phyloP scores from a whole-genome alignment of 2,888 invertebrate species.

The Ophion costatus region DNA sequence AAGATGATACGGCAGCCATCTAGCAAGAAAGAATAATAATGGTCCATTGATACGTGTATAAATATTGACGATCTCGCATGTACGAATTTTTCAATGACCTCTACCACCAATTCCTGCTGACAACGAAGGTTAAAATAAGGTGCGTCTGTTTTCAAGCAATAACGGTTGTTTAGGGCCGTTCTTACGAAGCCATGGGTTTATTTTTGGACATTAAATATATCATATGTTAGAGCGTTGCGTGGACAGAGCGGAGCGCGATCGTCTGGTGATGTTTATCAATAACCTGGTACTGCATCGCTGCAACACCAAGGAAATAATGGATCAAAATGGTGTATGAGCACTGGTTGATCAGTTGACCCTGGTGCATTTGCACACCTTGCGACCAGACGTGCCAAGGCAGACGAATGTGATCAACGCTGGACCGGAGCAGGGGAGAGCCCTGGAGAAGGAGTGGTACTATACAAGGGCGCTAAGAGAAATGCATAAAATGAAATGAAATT shows the following conservation, averaged over 20 bases:
- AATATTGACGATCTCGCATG: slow-evolving; percentile 83
- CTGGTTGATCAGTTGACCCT: slow-evolving; percentile 97
- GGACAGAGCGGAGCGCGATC: slow-evolving; percentile 95
- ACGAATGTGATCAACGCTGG: slow-evolving; percentile 98
- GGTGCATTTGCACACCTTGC: slow-evolving; percentile 97
- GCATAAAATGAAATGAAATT: too few species aligned
- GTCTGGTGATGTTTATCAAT: slow-evolving; percentile 95
- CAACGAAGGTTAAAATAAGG: slow-evolving; percentile 96
- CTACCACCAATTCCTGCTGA: slow-evolving; percentile 98
- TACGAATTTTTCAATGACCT: slow-evolving; percentile 99
- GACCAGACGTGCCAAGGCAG: slow-evolving; percentile 93
- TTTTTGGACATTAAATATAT: slow-evolving; percentile 99
- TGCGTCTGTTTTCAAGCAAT: slow-evolving; percentile 99
- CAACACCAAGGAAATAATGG: slow-evolving; percentile 96
- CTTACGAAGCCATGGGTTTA: slow-evolving; percentile 97
- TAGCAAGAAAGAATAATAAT: too few species aligned
- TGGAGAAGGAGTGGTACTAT: too few species aligned
- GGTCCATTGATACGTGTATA: too few species aligned
- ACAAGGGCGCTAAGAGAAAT: slow-evolving; percentile 92
- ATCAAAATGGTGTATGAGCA: slow-evolving; percentile 92
- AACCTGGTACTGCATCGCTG: slow-evolving; percentile 95
- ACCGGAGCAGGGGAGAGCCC: slow-evolving; percentile 88
- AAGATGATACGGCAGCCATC: too few species aligned
- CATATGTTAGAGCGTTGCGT: slow-evolving; percentile 97
- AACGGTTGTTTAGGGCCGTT: slow-evolving; percentile 98